Conservation (phyloP, 2,113 vertebrate genomes). For the Tragulus kanchil region DNA sequence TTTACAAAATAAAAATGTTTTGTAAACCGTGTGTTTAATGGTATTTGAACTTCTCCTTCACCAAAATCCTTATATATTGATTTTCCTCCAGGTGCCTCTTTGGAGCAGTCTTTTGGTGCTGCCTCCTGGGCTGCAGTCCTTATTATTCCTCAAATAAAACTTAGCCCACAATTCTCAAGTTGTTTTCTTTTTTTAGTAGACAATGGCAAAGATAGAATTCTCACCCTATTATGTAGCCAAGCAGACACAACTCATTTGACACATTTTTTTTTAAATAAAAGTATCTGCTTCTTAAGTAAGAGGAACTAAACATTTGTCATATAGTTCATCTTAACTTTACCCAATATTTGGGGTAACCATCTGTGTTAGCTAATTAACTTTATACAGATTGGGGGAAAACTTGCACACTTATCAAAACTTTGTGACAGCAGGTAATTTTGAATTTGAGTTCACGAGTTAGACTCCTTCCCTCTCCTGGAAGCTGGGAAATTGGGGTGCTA, state of each 20-base stretch:
- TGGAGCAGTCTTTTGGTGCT: too few relatives aligned
- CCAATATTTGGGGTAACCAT: not conserved
- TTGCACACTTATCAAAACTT: not conserved
- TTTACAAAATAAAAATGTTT: too few relatives aligned
- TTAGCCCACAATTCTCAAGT: too few relatives aligned
- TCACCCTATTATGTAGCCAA: not conserved
- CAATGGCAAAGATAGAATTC: not conserved
- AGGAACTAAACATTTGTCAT: not conserved
- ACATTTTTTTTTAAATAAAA: not conserved
- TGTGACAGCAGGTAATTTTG: not conserved
- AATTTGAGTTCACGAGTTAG: not conserved
- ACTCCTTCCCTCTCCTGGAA: not conserved
- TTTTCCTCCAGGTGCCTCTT: too few relatives aligned
- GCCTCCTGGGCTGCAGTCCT: too few relatives aligned
- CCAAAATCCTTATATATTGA: too few relatives aligned
- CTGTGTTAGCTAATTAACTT: not conserved
- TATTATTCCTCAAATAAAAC: too few relatives aligned
- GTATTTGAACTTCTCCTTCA: too few relatives aligned
- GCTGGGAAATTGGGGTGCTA: not conserved
- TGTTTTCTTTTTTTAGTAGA: too few relatives aligned
- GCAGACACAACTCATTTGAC: not conserved
- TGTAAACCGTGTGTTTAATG: too few relatives aligned
- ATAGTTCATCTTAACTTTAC: not conserved
- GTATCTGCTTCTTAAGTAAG: not conserved
- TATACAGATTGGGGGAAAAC: not conserved